Percentiles rank a stretch among this genome's conserved stretches.
phyloP scores from a whole-genome alignment of 2,797 vertebrate species.

The Gallinago stenura region DNA sequence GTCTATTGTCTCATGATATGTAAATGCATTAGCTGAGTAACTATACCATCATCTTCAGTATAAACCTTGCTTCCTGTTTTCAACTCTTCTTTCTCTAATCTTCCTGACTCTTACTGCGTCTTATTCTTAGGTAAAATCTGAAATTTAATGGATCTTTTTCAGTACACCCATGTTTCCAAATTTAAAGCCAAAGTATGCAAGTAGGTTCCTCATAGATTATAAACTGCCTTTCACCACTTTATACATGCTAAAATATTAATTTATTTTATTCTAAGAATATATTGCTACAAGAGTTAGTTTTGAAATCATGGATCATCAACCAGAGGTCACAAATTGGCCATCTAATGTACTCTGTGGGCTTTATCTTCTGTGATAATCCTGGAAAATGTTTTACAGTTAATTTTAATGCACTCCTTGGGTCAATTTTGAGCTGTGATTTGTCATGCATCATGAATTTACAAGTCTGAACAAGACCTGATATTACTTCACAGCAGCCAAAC shows the following conservation, averaged over 20 bases:
- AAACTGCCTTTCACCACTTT: neutral
- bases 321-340: slow-evolving; percentile 15
- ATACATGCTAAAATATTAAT: neutral
- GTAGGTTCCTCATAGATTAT: neutral
- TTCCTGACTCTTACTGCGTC: neutral
- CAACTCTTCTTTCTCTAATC: neutral
- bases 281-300: neutral
- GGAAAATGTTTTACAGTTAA: slow-evolving; percentile 3
- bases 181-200: neutral
- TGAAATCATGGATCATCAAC: slow-evolving; percentile 12
- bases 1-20: neutral
- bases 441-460: slow-evolving; percentile 16
- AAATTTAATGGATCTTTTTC: neutral
- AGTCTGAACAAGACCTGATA: slow-evolving; percentile 14
- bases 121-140: neutral
- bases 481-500: neutral
- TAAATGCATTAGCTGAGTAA: neutral
- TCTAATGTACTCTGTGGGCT: neutral
- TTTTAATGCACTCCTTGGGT: slow-evolving; percentile 12
- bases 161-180: neutral
- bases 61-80: neutral
- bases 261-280: neutral
- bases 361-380: slow-evolving; percentile 13
- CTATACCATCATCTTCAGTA: neutral
- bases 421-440: slow-evolving; percentile 19